Percentiles rank a stretch among this genome's conserved stretches.
These are phyloP conservation scores for Peribatodes rhomboidaria DNA, from an alignment of 2,888 invertebrate genomes.

Conservation along the genomic window DNA sequence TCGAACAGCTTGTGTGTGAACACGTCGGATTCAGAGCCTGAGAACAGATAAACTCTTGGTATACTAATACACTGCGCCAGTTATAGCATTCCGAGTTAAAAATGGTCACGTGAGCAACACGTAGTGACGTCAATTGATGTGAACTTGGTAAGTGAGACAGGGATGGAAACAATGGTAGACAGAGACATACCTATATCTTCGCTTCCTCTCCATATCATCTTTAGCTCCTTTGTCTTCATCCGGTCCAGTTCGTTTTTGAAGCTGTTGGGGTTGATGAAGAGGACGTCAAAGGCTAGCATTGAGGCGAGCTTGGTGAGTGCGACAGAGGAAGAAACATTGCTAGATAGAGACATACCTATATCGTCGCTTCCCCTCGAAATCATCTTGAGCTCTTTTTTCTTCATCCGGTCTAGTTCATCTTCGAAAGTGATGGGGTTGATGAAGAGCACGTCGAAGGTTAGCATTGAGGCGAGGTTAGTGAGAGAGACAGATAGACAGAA, in stretches of 20 bases:
- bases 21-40: slow-evolving; percentile 88
- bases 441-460: slow-evolving; percentile 92
- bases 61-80: no score
- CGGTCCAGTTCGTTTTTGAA: slow-evolving; percentile 92
- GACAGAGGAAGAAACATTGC: no score
- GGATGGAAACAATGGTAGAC: no score
- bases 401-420: slow-evolving; percentile 89
- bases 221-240: slow-evolving; percentile 87
- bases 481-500: no score
- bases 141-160: no score
- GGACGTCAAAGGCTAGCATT: slow-evolving; percentile 89
- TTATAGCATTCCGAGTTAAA: no score
- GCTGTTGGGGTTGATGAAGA: slow-evolving; percentile 95
- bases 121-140: no score
- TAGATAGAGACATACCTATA: slow-evolving; percentile 82
- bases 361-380: slow-evolving; percentile 93
- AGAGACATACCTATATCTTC: slow-evolving; percentile 87
- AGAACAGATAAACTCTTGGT: neutral
- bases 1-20: slow-evolving; percentile 94
- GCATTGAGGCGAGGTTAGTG: slow-evolving; percentile 89
- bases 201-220: slow-evolving; percentile 95
- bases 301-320: slow-evolving; percentile 91
- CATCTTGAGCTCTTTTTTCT: slow-evolving; percentile 90
- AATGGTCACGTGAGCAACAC: no score
- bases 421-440: slow-evolving; percentile 94